Conservation (phyloP, 2,113 vertebrate genomes). For the Lonchura striata region DNA sequence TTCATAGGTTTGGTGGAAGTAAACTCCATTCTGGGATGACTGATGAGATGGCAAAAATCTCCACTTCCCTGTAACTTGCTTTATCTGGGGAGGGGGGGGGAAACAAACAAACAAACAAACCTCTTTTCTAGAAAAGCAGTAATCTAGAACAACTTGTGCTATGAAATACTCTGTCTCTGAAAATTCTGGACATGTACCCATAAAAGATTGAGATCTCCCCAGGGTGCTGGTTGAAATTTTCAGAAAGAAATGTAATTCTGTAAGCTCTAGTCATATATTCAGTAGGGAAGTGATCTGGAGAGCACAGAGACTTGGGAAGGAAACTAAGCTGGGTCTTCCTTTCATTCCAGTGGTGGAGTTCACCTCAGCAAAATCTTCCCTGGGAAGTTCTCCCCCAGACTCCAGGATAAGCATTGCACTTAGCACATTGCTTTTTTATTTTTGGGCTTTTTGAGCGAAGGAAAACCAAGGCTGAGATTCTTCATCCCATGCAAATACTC, state of each 20-base stretch:
- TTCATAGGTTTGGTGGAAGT: not conserved
- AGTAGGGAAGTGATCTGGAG: not conserved
- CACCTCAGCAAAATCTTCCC: not conserved
- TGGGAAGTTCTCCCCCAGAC: not conserved
- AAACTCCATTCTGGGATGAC: not conserved
- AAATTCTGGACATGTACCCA: not conserved
- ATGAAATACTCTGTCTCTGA: not conserved
- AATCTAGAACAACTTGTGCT: not conserved
- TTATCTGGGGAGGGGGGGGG: not conserved
- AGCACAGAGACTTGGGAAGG: not conserved
- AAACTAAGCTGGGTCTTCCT: not conserved
- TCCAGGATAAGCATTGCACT: not conserved
- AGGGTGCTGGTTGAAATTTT: not conserved
- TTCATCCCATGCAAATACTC: not conserved
- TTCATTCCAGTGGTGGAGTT: not conserved
- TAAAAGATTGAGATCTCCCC: not conserved
- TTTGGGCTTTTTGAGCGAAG: not conserved
- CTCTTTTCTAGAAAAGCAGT: not conserved
- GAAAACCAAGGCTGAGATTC: not conserved
- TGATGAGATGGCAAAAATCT: not conserved
- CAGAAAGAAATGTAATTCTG: not conserved
- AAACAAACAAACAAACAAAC: not conserved
- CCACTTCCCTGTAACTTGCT: not conserved
- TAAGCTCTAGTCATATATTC: not conserved
- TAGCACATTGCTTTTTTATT: not conserved